A percentile compares a stretch with the other conserved stretches of the same genome.
Conservation (phyloP, 2,113 vertebrate species). For the Crotalus horridus region DNA sequence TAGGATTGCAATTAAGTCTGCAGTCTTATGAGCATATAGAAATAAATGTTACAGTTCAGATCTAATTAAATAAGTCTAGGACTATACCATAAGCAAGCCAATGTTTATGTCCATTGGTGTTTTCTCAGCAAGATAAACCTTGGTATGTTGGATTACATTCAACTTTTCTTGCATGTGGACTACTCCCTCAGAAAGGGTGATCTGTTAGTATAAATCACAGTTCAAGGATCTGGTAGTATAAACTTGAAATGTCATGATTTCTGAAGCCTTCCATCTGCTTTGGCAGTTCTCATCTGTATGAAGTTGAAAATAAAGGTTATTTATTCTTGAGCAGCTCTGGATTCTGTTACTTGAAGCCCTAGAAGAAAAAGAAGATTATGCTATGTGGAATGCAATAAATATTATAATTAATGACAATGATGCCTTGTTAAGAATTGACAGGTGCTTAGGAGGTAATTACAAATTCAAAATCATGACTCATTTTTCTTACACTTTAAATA, state of each 20-base stretch:
- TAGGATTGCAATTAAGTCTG: neutral
- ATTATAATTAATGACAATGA: neutral
- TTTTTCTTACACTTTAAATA: neutral
- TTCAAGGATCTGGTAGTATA: slow-evolving; percentile 13
- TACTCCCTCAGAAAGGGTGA: neutral
- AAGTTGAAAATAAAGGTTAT: slow-evolving; percentile 56
- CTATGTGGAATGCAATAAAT: neutral
- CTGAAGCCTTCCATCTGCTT: slow-evolving; percentile 38
- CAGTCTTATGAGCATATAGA: neutral
- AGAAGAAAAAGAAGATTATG: neutral
- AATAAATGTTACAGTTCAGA: neutral
- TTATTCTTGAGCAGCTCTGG: slow-evolving; percentile 36
- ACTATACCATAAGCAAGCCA: neutral
- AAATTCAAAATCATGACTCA: neutral
- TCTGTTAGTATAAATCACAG: slow-evolving; percentile 36
- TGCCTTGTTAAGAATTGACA: neutral
- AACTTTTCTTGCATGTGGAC: slow-evolving; percentile 2
- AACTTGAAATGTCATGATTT: slow-evolving; percentile 22
- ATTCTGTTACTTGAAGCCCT: slow-evolving; percentile 23
- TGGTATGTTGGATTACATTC: slow-evolving; percentile 5
- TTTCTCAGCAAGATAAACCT: neutral
- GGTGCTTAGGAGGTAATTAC: neutral
- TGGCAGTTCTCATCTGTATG: slow-evolving; percentile 14
- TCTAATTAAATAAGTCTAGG: neutral
- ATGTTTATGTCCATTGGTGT: neutral